Percentiles rank a stretch among this genome's conserved stretches.
Conservation (phyloP, 2,888 invertebrate species). For the Frankliniella intonsa region DNA sequence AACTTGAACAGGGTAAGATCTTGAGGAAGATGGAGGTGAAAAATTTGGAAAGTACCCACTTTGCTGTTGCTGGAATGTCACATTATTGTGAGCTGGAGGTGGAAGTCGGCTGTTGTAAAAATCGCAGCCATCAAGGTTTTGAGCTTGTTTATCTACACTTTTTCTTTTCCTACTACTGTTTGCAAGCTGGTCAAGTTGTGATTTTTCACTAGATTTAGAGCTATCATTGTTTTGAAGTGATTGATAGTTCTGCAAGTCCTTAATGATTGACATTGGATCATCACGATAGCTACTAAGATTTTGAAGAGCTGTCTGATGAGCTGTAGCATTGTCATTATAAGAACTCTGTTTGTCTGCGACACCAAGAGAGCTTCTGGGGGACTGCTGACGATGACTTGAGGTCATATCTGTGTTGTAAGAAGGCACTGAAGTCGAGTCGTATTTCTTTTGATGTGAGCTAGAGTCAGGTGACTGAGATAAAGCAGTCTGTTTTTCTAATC, state of each 20-base stretch:
- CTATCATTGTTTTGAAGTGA: constrained; percentile 37
- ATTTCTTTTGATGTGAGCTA: background rate
- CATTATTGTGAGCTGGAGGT: constrained; percentile 59
- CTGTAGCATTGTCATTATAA: constrained; percentile 61
- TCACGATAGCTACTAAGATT: constrained; percentile 69
- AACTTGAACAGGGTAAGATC: background rate
- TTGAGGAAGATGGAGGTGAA: background rate
- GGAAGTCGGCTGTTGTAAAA: constrained; percentile 54
- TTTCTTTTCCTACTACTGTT: constrained; percentile 22
- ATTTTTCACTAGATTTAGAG: too few species aligned
- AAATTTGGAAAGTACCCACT: constrained; percentile 58
- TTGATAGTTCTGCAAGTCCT: constrained; percentile 56
- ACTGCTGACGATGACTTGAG: constrained; percentile 29
- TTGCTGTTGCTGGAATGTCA: constrained; percentile 50
- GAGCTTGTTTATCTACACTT: constrained; percentile 28
- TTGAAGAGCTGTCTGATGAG: constrained; percentile 58
- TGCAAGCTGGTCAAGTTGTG: background rate
- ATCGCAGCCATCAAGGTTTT: background rate
- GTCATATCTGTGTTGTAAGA: background rate
- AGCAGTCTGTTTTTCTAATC: background rate
- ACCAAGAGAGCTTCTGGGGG: constrained; percentile 47
- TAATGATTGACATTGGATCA: constrained; percentile 71
- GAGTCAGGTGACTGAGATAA: background rate
- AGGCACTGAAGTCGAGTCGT: background rate
- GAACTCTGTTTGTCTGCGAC: constrained; percentile 56